Conservation (phyloP, 2,113 vertebrate genomes). For the Pristiophorus japonicus region DNA sequence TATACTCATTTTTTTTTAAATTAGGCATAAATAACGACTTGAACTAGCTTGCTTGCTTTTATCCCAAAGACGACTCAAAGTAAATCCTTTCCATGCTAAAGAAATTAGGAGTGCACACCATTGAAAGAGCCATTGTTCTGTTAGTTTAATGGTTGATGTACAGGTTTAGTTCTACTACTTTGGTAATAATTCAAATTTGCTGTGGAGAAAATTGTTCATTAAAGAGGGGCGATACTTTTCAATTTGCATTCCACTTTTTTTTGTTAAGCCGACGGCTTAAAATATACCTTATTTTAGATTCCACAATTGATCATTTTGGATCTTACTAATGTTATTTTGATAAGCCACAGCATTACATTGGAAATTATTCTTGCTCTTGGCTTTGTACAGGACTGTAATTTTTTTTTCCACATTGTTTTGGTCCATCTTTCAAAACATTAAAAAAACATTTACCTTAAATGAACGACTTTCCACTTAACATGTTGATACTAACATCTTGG, state of each 20-base stretch:
- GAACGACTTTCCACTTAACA: background rate
- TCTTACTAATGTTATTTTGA: background rate
- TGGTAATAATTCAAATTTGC: background rate
- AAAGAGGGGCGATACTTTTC: background rate
- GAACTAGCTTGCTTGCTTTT: background rate
- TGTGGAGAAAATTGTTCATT: background rate
- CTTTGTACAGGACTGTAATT: background rate
- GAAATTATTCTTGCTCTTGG: background rate
- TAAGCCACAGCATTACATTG: background rate
- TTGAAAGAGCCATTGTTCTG: background rate
- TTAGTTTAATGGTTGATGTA: background rate
- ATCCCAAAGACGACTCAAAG: background rate
- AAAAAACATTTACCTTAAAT: background rate
- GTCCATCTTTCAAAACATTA: background rate
- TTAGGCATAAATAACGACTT: background rate
- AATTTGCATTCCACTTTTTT: background rate
- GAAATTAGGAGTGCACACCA: background rate
- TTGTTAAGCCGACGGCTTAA: background rate
- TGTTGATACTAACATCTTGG: background rate
- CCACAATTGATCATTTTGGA: background rate
- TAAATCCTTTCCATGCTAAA: background rate
- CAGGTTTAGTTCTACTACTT: background rate
- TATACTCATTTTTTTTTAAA: background rate
- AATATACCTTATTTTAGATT: background rate
- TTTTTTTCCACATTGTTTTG: background rate